Evolutionary conservation across 2,888 invertebrate species (phyloP).

Genomic region (Drosophila nr. perissopoda): DNA sequence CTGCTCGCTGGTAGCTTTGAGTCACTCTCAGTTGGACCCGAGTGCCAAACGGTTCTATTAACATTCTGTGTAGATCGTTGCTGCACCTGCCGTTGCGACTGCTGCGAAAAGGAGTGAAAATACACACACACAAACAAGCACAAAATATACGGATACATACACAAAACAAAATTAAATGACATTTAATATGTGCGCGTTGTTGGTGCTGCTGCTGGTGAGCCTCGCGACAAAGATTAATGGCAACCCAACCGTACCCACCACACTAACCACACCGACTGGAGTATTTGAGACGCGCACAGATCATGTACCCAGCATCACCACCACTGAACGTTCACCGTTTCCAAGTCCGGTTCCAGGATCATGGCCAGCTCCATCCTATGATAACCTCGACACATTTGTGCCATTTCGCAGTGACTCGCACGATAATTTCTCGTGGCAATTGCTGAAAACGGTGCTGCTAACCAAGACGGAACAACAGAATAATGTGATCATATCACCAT

Average conservation of each 20-base stretch:
- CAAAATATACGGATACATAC: constrained; percentile 25
- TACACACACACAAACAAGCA: not conserved
- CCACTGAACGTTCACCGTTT: constrained; percentile 3
- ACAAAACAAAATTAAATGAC: constrained; percentile 32
- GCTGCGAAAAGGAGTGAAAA: constrained; percentile 39
- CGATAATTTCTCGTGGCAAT: constrained; percentile 89
- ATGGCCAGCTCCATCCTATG: constrained; percentile 44
- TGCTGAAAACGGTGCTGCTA: constrained; percentile 86
- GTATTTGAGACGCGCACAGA: constrained; percentile 71
- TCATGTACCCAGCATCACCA: constrained; percentile 34
- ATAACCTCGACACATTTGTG: constrained; percentile 80
- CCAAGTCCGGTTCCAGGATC: constrained; percentile 4
- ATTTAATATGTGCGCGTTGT: constrained; percentile 27
- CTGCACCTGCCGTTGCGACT: constrained; percentile 7
- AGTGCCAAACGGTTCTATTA: constrained; percentile 63
- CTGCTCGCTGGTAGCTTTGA: constrained; percentile 47
- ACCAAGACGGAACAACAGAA: constrained; percentile 76
- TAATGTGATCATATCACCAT: constrained; percentile 91
- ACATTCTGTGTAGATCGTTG: constrained; percentile 29
- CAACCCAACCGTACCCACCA: constrained; percentile 57
- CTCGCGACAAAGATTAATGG: constrained; percentile 32
- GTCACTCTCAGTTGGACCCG: constrained; percentile 68
- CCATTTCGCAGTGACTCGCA: constrained; percentile 83
- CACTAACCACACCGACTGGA: constrained; percentile 65
- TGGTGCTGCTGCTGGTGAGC: constrained; percentile 17